Conservation (phyloP, 53 echinoderm and acorn worm species). For the Mesocentrotus franciscanus region DNA sequence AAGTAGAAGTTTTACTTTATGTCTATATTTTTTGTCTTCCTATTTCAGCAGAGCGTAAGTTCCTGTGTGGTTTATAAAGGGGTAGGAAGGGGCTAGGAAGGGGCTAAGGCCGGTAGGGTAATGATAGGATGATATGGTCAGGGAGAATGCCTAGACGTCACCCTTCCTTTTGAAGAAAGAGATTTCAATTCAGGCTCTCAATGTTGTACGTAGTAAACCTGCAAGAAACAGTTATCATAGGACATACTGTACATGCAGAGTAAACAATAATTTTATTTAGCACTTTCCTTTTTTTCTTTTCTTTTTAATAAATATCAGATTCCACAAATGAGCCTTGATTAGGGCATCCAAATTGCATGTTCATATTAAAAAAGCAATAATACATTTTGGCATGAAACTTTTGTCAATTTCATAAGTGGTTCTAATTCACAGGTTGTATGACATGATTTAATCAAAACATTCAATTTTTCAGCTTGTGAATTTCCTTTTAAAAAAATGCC, state of each 20-base stretch:
- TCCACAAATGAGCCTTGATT: neutral
- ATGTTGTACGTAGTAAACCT: neutral
- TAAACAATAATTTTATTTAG: too few species aligned
- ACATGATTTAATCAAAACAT: too few species aligned
- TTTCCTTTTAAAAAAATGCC: too few species aligned
- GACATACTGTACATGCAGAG: neutral
- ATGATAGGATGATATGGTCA: slow-evolving; percentile 27
- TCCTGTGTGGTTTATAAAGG: slow-evolving; percentile 13
- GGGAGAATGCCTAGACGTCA: neutral
- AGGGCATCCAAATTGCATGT: neutral
- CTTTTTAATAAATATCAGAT: too few species aligned
- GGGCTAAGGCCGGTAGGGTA: slow-evolving; percentile 7
- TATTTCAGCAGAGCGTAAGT: neutral
- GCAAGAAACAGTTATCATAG: neutral
- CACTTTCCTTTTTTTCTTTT: too few species aligned
- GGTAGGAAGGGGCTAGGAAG: neutral
- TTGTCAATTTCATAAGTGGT: too few species aligned
- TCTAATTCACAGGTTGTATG: too few species aligned
- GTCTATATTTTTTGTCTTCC: neutral
- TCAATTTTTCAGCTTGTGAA: too few species aligned
- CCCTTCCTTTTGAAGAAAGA: slow-evolving; percentile 33
- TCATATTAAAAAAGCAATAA: neutral
- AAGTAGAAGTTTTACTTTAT: too few species aligned
- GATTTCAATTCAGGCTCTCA: neutral
- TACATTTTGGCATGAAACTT: too few species aligned